Conservation (phyloP, 2,888 invertebrate species). For the Pterostichus niger region DNA sequence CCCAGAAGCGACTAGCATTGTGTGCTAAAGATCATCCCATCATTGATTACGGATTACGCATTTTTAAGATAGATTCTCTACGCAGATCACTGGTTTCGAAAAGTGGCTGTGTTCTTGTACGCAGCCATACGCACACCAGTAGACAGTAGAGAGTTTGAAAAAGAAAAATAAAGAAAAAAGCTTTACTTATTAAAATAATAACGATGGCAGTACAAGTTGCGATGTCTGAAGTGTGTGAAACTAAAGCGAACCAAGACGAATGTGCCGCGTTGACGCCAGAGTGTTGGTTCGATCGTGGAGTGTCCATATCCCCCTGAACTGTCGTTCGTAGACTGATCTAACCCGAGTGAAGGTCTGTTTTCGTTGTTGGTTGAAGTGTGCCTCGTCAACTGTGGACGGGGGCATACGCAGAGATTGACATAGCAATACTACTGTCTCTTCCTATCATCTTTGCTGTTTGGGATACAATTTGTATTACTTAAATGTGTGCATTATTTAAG, state of each 20-base stretch:
- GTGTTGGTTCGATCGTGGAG: slow-evolving; percentile 37
- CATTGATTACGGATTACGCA: slow-evolving; percentile 30
- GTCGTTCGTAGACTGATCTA: slow-evolving; percentile 61
- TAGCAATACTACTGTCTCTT: slow-evolving; percentile 67
- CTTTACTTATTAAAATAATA: slow-evolving; percentile 60
- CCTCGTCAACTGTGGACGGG: too few relatives aligned
- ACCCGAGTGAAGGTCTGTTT: slow-evolving; percentile 48
- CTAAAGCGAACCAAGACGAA: slow-evolving; percentile 20
- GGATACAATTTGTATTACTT: slow-evolving; percentile 67
- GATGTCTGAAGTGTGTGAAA: slow-evolving; percentile 51
- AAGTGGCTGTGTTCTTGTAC: background rate
- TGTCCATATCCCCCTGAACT: slow-evolving; percentile 41
- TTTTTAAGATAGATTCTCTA: background rate
- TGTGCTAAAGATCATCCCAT: slow-evolving; percentile 35
- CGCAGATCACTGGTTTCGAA: too few relatives aligned
- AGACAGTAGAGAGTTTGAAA: background rate
- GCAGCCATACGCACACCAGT: background rate
- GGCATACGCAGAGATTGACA: slow-evolving; percentile 37
- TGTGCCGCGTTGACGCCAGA: too few relatives aligned
- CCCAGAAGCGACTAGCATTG: slow-evolving; percentile 62
- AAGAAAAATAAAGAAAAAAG: slow-evolving; percentile 49
- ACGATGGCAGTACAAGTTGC: slow-evolving; percentile 58
- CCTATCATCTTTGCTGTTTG: slow-evolving; percentile 67
- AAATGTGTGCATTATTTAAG: slow-evolving; percentile 67
- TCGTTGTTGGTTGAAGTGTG: slow-evolving; percentile 16